phyloP scores from a whole-genome alignment of 2,797 vertebrate species.

The Podarcis lilfordi region DNA sequence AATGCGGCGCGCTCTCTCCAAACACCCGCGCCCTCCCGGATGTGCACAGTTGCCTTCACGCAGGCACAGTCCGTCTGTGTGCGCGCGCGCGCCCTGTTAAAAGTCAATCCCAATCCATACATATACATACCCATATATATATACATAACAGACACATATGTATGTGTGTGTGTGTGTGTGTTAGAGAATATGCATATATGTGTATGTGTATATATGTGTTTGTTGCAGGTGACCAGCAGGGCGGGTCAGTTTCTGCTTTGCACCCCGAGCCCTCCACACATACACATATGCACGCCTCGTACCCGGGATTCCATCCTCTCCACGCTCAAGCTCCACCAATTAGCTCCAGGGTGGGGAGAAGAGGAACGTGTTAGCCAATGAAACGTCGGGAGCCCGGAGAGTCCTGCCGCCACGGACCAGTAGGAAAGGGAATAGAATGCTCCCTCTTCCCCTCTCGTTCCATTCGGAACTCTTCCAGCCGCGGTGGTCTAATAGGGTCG shows the following conservation, averaged over 20 bases:
- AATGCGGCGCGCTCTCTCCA: neutral
- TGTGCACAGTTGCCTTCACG: neutral
- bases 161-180: too few relatives aligned
- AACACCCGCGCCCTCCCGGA: neutral
- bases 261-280: neutral
- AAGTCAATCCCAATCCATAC: too few relatives aligned
- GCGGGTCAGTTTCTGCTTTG: neutral
- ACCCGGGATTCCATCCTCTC: constrained; percentile 32
- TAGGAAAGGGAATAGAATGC: constrained; percentile 42
- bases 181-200: too few relatives aligned
- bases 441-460: neutral
- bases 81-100: too few relatives aligned
- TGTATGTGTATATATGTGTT: too few relatives aligned
- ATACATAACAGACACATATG: too few relatives aligned
- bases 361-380: constrained; percentile 60
- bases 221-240: constrained; percentile 27
- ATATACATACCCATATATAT: too few relatives aligned
- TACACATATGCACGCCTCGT: neutral
- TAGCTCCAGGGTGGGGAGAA: constrained; percentile 29
- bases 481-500: neutral
- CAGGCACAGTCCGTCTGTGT: neutral
- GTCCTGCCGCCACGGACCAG: constrained; percentile 58
- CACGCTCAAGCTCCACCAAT: constrained; percentile 61
- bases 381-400: constrained; percentile 6
- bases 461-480: neutral